Base-by-base conservation (phyloP, 2,113 vertebrate species). In the Cochlearius cochlearius region DNA sequence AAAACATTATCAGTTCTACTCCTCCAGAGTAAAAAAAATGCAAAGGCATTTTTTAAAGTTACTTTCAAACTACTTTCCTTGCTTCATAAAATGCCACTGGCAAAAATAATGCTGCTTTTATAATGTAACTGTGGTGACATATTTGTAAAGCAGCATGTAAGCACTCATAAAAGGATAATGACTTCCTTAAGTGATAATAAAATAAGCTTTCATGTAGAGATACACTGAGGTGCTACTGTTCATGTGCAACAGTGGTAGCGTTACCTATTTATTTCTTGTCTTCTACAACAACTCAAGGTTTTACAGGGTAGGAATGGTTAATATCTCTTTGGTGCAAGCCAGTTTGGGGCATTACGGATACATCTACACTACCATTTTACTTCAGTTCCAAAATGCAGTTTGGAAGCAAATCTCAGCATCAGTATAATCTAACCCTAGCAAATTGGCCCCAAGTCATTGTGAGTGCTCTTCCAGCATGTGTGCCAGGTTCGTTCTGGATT, bases 101-200 rank as follows among this genome's bases (percentile, higher is more conserved):
- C 88, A 97, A 98, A 97, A 98, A 98, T 93, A 97, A 96, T 93
- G 68, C 83, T 89, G 73, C 26, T 34, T 97, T 97, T 97, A 92
- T 96, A 97, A 94, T 96, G 86, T 91, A 97, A 95, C 94, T 94
- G 94, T 92, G 94, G 94, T 93, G 93, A 94, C 94, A 88, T 97
- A 98, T 98, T 97, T 96, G 92, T 97, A 97, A 98, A 98, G 91
- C 97, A 97, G 95, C 96, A 96, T 97, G 98, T 73, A 97, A 96
- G 92, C 91, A 89, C 92, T 98, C 98, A 97, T 98, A 97, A 98
- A 98, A 98, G 86, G 84, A 92, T 96, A 98, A 98, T 84, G 63
- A 97, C 94, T 97, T 98, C 94, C 95, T 98, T 98, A 97, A 98
- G 96, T 98, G 96, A 97, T 97, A 97, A 97, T 97, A 98, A 98